Evolutionary conservation across 2,888 invertebrate genomes (phyloP).

Genomic region (Aspidiotus rigidus): DNA sequence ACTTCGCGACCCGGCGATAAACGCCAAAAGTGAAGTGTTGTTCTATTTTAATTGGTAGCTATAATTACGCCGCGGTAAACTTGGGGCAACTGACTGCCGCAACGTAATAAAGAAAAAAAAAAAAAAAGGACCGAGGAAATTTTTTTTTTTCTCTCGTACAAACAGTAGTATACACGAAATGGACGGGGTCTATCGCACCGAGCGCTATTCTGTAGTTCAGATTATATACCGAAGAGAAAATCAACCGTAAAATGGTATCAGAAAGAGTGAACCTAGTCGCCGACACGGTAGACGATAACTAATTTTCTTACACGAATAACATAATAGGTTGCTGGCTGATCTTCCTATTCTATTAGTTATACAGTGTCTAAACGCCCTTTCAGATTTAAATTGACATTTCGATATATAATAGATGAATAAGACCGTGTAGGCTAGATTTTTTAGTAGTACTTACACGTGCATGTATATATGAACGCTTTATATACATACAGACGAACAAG

Average conservation of each 20-base stretch:
- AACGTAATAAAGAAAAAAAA: no score
- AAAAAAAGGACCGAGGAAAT: background rate
- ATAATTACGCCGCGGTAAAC: background rate
- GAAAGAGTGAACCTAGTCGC: conserved; percentile 20
- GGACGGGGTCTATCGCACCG: no score
- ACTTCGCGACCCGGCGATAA: background rate
- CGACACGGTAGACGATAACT: conserved; percentile 26
- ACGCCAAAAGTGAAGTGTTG: conserved; percentile 20
- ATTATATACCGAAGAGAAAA: conserved; percentile 18
- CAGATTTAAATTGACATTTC: conserved; percentile 30
- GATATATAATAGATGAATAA: conserved; percentile 11
- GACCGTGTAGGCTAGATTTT: no score
- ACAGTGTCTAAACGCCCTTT: conserved; percentile 30
- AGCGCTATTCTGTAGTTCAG: no score
- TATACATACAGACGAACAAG: no score
- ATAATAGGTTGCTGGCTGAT: conserved; percentile 17
- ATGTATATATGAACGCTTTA: no score
- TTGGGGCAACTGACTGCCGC: no score
- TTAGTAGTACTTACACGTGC: no score
- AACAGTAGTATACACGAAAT: background rate
- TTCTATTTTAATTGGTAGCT: conserved; percentile 33
- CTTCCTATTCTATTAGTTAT: conserved; percentile 25
- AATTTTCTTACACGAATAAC: conserved; percentile 19
- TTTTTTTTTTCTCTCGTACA: conserved; percentile 18
- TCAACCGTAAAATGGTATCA: conserved; percentile 32